phyloP scores from a whole-genome alignment of 64 coral and sea anemone genomes.

The Montipora cactus region DNA sequence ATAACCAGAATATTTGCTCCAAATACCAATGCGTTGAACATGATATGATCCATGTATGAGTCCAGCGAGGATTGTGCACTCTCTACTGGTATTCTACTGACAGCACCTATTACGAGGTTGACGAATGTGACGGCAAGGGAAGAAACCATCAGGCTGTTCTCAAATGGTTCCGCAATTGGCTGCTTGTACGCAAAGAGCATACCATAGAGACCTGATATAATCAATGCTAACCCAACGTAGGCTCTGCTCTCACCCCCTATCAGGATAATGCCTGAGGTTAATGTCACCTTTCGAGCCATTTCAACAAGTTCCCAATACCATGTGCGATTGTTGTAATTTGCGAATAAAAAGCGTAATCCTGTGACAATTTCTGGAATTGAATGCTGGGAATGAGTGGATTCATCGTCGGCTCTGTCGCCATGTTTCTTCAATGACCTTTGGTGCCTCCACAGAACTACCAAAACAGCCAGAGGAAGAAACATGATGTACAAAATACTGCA shows the following conservation, averaged over 20 bases:
- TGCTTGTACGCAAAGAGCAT: neutral
- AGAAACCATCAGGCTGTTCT: neutral
- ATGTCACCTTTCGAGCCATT: neutral
- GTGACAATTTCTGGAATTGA: neutral
- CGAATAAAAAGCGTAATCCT: neutral
- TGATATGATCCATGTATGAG: too few relatives aligned
- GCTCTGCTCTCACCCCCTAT: neutral
- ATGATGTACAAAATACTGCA: neutral
- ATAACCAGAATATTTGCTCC: too few relatives aligned
- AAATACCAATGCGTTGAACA: too few relatives aligned
- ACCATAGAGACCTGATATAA: neutral
- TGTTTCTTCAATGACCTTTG: neutral
- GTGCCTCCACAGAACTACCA: neutral
- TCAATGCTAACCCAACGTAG: neutral
- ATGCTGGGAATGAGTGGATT: neutral
- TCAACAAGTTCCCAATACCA: constrained; percentile 25
- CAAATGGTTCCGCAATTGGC: neutral
- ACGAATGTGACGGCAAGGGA: constrained; percentile 1
- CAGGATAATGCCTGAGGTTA: neutral
- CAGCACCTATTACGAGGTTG: neutral
- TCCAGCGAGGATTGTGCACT: too few relatives aligned
- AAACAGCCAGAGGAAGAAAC: neutral
- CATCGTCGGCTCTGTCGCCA: neutral
- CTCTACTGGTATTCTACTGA: too few relatives aligned
- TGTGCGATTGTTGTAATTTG: neutral